Evolutionary conservation across 2,888 invertebrate species (phyloP), one percentile per base, ranked within the genome.

Genomic region (Anoplius nigerrimus): DNA sequence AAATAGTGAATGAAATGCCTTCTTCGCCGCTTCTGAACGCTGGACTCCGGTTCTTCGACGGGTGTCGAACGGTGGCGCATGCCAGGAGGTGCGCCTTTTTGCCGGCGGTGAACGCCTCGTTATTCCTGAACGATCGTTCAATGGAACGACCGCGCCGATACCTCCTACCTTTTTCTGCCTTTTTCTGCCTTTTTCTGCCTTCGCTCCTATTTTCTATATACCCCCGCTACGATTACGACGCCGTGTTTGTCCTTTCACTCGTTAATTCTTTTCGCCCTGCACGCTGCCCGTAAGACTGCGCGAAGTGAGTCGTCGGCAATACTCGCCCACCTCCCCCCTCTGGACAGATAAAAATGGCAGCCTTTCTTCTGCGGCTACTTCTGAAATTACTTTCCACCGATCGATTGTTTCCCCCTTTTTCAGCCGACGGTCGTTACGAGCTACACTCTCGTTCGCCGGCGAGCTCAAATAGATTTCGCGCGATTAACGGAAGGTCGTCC

Each of bases 61-160:
- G 21, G 22, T 21, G 52, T 52, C 52, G 52, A 22, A 20, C 52
- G 16, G 21, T 20, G 52, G 21, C 52, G 52, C 52, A 22, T 21
- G 52, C 20, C 52, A 21, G 52, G 8, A 15, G 22, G 46, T 57
- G 21, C 16, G 42, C 18, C 34, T 67, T 72, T 71, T 62, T 71
- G 46, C 48, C 67, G 67, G 55, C 61, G 61, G 55, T 48, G 59
- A 46, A 72, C 62, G 66, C 66, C 53, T 62, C 62, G 64, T 72
- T 72, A 57, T 24, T 48, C 71, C 59, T 61, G 56, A 52, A 54
- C 55, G 71, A 61, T 64, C 66, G 62, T 54, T 65, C 70, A 61
- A 70, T 66, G 27, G 63, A 46, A 52, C 52, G 52, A 48, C 16
- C 48, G 5, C 18, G 48, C n/a, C 48, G 48, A 48, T 48, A 48